Base-by-base conservation (phyloP, 2,113 vertebrate genomes). In the Excalfactoria chinensis region DNA sequence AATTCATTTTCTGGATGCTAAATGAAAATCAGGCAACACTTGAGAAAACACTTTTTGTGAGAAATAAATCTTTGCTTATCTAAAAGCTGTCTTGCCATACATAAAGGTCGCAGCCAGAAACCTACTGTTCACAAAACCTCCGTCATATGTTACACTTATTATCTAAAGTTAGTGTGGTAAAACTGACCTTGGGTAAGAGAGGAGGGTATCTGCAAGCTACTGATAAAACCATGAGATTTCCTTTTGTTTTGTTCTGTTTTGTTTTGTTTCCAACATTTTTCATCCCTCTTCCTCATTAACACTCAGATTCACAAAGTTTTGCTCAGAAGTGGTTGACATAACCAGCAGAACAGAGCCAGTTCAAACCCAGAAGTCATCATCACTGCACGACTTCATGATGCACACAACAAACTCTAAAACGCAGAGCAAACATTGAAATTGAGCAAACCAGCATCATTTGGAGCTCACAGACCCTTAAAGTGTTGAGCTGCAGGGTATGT, bases 331-430 rank as follows among this genome's bases (percentile, higher is more conserved):
- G 35, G 34, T 35, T 60, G 59, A 60, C 12, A 17, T 10, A 14
- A 48, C 32, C 37, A 18, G 53, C 71, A n/a, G 41, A 49, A 23
- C 7, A 6, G 55, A 34, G 8, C 12, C 4, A 8, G 12, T 59
- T n/a, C 23, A 44, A 21, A 32, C 2, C 13, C 69, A 11, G 14
- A 23, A 12, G 21, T 19, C 76, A 18, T 2, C 0, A 3, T 32
- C 2, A 0, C 4, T 13, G 64, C 37, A 21, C 22, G 16, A 17
- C 32, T 77, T 44, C 0, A 0, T 73, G 22, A 62, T 1, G 32
- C 30, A n/a, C 53, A 32, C n/a, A 32, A 41, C 20, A 34, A 48
- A 5, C 0, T 1, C 28, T 4, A 4, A 18, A 32, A 6, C 21
- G n/a, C 46, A n/a, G 34, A 28, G 44, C 22, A 58, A 58, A 58